Evolutionary conservation across 2,113 vertebrate genomes (phyloP).

Genomic region (Pipra filicauda): DNA sequence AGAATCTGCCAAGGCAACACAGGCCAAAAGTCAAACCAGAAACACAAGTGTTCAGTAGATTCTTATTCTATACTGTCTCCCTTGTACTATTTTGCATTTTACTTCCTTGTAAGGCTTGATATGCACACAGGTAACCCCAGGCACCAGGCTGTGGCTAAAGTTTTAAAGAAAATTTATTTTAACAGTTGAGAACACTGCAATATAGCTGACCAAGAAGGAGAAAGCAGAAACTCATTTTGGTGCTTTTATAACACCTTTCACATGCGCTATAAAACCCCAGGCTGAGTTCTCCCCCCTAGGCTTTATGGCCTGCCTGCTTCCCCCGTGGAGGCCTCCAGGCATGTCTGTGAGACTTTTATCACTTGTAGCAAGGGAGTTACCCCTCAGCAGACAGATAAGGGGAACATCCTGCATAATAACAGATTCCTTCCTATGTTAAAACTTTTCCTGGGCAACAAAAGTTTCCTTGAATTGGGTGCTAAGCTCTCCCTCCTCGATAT

Average conservation of each 20-base stretch:
- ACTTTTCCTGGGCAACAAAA: not conserved
- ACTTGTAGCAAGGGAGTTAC: not conserved
- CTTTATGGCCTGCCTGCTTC: not conserved
- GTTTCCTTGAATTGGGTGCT: not conserved
- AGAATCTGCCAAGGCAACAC: not conserved
- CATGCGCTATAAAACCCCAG: not conserved
- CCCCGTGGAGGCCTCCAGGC: not conserved
- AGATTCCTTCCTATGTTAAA: not conserved
- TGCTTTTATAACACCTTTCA: not conserved
- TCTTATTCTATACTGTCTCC: not conserved
- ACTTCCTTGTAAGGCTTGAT: not conserved
- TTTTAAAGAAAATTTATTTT: not conserved
- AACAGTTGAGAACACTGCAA: not conserved
- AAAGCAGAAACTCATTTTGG: not conserved
- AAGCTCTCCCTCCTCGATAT: not conserved
- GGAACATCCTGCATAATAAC: not conserved
- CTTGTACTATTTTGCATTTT: not conserved
- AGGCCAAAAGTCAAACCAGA: not conserved
- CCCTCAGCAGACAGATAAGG: not conserved
- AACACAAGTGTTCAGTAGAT: not conserved
- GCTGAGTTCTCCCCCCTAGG: not conserved
- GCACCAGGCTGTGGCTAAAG: not conserved
- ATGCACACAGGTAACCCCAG: not conserved
- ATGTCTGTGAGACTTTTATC: not conserved
- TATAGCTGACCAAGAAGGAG: not conserved